These are phyloP conservation scores for Bungarus multicinctus DNA, from an alignment of 2,113 vertebrate species.

Conservation along the genomic window DNA sequence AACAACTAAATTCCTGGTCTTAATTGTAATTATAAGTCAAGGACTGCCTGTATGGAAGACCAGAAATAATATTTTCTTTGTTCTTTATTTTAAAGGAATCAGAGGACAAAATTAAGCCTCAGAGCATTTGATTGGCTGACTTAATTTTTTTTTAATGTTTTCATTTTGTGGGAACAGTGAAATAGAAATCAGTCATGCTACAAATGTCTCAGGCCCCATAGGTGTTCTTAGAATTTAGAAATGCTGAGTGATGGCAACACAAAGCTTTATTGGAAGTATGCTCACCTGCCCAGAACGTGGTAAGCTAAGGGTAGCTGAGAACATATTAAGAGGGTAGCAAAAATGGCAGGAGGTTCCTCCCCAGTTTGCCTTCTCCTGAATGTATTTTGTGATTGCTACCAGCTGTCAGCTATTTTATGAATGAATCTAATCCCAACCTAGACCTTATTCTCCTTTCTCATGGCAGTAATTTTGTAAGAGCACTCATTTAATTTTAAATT, in stretches of 20 bases:
- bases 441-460: background rate
- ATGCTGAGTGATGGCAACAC: background rate
- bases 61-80: conserved; percentile 45
- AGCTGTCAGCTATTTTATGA: background rate
- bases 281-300: background rate
- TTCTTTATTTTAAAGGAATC: background rate
- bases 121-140: background rate
- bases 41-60: conserved; percentile 50
- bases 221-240: background rate
- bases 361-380: background rate
- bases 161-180: background rate
- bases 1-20: background rate
- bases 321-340: background rate
- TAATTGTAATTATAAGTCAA: background rate
- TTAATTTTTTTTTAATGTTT: background rate
- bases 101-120: background rate
- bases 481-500: background rate
- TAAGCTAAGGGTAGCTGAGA: background rate
- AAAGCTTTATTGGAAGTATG: background rate
- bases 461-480: background rate
- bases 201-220: background rate
- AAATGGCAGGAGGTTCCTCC: background rate
- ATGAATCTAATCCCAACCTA: background rate
- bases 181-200: background rate
- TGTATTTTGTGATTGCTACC: background rate